Conservation (phyloP, 2,113 vertebrate genomes). For the Rhipidura dahli region DNA sequence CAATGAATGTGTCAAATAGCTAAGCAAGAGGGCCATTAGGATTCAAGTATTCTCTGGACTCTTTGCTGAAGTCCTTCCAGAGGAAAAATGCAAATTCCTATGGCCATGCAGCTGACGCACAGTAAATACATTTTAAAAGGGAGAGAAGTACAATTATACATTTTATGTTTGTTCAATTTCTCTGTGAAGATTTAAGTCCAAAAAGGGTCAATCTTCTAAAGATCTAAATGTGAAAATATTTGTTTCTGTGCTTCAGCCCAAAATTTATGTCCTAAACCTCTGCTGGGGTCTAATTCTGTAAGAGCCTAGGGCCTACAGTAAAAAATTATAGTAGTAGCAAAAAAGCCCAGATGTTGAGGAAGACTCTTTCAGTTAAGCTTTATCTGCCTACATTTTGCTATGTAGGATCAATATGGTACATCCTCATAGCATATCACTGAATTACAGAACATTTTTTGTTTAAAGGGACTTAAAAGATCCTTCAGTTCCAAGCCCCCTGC, state of each 20-base stretch:
- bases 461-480: not conserved
- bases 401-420: fast-evolving
- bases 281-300: not conserved
- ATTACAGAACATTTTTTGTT: not conserved
- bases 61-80: not conserved
- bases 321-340: not conserved
- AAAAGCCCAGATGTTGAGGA: not conserved
- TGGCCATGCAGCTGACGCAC: not conserved
- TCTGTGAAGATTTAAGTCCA: not conserved
- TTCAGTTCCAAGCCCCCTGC: not conserved
- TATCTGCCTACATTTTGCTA: not conserved
- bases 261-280: not conserved
- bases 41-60: not conserved
- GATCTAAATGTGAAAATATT: not conserved
- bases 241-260: not conserved
- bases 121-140: not conserved
- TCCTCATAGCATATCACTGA: not conserved
- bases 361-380: not conserved
- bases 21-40: not conserved
- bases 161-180: not conserved
- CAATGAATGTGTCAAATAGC: not conserved
- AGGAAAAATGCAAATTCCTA: not conserved
- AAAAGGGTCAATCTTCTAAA: not conserved
- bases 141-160: not conserved
- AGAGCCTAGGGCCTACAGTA: too few relatives aligned